A percentile compares a stretch with the other conserved stretches of the same genome.
Conservation (phyloP, 2,113 vertebrate species). For the Microcebus ravelobensis region DNA sequence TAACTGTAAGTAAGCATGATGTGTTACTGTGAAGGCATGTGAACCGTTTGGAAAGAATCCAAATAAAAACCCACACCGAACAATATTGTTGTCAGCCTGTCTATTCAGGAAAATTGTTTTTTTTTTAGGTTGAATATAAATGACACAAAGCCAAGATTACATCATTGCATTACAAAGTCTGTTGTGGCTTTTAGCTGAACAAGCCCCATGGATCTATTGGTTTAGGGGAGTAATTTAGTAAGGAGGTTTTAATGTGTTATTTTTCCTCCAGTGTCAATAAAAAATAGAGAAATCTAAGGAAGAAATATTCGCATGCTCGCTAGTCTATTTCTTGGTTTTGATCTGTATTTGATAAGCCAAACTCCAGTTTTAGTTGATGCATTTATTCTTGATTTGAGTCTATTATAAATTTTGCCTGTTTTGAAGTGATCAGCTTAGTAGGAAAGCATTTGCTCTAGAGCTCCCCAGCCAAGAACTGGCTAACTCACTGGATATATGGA, state of each 20-base stretch:
- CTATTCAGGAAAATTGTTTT: slow-evolving; percentile 90
- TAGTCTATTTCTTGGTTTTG: slow-evolving; percentile 57
- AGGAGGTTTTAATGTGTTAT: slow-evolving; percentile 81
- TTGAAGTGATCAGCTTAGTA: slow-evolving; percentile 73
- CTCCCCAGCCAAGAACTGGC: slow-evolving; percentile 72
- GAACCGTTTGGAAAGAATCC: slow-evolving; percentile 92
- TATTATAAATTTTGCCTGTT: slow-evolving; percentile 74
- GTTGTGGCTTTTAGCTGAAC: slow-evolving; percentile 90
- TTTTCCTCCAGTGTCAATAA: slow-evolving; percentile 59
- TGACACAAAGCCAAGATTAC: slow-evolving; percentile 94
- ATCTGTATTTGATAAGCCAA: slow-evolving; percentile 73
- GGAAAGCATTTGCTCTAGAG: slow-evolving; percentile 75
- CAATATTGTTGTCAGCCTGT: slow-evolving; percentile 93
- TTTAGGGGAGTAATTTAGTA: slow-evolving; percentile 84
- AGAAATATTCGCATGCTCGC: slow-evolving; percentile 59
- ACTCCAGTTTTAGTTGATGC: slow-evolving; percentile 63
- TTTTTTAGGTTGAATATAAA: slow-evolving; percentile 87
- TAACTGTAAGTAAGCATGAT: slow-evolving; percentile 82
- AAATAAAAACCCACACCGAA: slow-evolving; percentile 91
- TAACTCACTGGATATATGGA: slow-evolving; percentile 83
- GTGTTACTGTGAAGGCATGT: slow-evolving; percentile 90
- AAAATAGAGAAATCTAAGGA: slow-evolving; percentile 76
- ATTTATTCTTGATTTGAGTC: slow-evolving; percentile 78
- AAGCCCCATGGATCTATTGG: slow-evolving; percentile 85
- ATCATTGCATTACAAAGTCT: slow-evolving; percentile 92